These are phyloP conservation scores for Thinocorus orbignyianus DNA, from an alignment of 2,113 vertebrate species.

Conservation along the genomic window DNA sequence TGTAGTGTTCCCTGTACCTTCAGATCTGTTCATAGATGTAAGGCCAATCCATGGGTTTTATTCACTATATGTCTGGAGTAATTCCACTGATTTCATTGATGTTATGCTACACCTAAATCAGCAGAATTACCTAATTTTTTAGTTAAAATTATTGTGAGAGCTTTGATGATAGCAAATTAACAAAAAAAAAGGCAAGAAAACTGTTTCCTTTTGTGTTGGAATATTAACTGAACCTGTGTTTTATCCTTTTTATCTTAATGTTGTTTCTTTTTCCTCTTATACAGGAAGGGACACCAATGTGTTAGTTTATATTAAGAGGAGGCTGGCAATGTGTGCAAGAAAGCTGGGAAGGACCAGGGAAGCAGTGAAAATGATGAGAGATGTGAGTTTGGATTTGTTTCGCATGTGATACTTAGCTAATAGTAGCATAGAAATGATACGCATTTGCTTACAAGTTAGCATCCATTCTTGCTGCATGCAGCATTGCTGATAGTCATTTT, in stretches of 20 bases:
- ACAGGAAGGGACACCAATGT: conserved; percentile 97
- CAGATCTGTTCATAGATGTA: not conserved
- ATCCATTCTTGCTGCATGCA: not conserved
- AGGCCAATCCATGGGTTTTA: not conserved
- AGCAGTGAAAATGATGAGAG: conserved; percentile 99
- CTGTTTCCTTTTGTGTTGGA: not conserved
- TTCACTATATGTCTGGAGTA: not conserved
- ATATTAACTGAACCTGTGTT: not conserved
- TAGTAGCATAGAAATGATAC: not conserved
- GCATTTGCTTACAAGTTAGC: not conserved
- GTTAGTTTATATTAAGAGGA: conserved; percentile 96
- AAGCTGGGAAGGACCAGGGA: conserved; percentile 96
- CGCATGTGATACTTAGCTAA: not conserved
- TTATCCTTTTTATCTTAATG: conserved; percentile 17
- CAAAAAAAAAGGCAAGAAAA: not conserved
- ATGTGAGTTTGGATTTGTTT: conserved; percentile 84
- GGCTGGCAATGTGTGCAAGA: conserved; percentile 97
- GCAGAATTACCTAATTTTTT: not conserved
- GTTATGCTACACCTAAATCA: not conserved
- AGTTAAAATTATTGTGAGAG: not conserved
- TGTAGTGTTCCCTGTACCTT: not conserved
- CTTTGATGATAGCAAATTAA: not conserved
- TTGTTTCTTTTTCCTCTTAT: conserved; percentile 40
- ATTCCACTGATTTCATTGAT: not conserved
- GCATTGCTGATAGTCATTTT: not conserved